Base-by-base conservation (phyloP, 1,140 invertebrate genomes). In the Laupala kohalensis region DNA sequence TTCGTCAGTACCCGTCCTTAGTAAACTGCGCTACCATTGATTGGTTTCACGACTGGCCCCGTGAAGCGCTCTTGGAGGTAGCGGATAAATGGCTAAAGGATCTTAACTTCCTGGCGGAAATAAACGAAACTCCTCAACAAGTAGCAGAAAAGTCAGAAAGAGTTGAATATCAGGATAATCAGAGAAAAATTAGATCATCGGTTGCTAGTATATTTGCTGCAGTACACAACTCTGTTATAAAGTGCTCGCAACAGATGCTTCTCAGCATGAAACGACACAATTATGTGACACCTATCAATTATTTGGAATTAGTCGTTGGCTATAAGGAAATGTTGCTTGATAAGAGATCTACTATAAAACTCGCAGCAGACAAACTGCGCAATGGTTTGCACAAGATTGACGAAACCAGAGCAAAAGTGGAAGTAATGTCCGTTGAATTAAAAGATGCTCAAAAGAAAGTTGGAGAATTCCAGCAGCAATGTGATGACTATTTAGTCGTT, bases 21-120 rank as follows among this genome's bases (percentile, higher is more conserved):
- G 88, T 95, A 64, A 94, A 93, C 81, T 89, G 88, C 75, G 92
- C 91, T 4, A 94, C 92, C 5, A 93, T 94, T 29, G 92, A 95
- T 81, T 95, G 92, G 91, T 94, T 94, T 78, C 83, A 88, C 76
- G 89, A 93, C 77, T 96, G 93, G 92, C 91, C 92, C 0, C 84
- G 86, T 71, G 90, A 93, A 78, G 92, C 93, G n/a, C 81, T 95
- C 23, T 81, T 94, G 13, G 92, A 94, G 82, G 91, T 95, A 12
- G 89, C 89, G 29, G 84, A 86, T 75, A 89, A 88, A 80, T 91
- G 88, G 79, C 81, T 91, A 30, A 81, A 81, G 63, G 85, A 86
- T 73, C 85, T 90, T 69, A 86, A 89, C 78, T 83, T 91, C 71
- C 83, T 88, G 26, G 84, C 37, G 1, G 37, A 83, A 63, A 86